Conservation (phyloP, 92 coral and sea anemone species). For the Porites cylindrica region DNA sequence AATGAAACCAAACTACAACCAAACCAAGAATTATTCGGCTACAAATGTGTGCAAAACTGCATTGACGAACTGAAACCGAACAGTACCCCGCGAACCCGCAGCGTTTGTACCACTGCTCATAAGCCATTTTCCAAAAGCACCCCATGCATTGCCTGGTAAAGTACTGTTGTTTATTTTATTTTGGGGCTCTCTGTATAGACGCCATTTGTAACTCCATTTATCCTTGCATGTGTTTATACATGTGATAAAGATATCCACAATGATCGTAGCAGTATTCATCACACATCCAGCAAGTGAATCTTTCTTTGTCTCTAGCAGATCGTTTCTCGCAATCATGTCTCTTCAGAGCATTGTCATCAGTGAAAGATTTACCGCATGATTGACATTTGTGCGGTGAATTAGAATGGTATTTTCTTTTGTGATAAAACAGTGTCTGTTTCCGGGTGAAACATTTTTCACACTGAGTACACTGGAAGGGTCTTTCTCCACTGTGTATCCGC, state of each 20-base stretch:
- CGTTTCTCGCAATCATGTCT: not conserved
- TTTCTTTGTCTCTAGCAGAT: not conserved
- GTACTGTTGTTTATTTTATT: too few species aligned
- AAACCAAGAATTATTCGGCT: too few species aligned
- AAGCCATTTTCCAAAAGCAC: too few species aligned
- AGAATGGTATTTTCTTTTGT: not conserved
- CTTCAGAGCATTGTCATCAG: not conserved
- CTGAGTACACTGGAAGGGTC: not conserved
- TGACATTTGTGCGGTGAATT: not conserved
- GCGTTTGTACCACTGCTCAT: too few species aligned
- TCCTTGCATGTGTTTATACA: not conserved
- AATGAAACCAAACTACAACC: too few species aligned
- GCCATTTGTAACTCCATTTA: too few species aligned
- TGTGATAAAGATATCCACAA: not conserved
- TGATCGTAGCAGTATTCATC: not conserved
- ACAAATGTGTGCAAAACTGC: too few species aligned
- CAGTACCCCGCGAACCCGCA: too few species aligned
- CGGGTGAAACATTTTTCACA: not conserved
- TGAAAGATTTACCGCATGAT: not conserved
- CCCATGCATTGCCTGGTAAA: too few species aligned
- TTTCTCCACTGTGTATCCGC: not conserved
- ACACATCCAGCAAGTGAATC: not conserved
- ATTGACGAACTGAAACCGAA: too few species aligned
- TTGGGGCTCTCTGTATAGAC: too few species aligned
- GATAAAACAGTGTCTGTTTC: not conserved